Evolutionary conservation across 2,888 invertebrate species (phyloP).

Genomic region (Cetonia aurata): DNA sequence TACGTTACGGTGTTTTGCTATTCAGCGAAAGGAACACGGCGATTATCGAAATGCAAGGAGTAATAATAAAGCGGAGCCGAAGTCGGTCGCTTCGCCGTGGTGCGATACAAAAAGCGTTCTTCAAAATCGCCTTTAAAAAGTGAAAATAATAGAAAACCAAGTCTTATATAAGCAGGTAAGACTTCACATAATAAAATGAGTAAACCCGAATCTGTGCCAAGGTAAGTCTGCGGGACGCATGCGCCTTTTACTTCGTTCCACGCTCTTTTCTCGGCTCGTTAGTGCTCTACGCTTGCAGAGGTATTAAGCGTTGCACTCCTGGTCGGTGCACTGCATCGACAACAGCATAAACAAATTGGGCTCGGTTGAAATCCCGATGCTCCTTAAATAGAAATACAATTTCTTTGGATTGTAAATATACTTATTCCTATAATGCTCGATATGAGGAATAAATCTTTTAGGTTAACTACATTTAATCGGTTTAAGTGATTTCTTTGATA

Average conservation of each 20-base stretch:
- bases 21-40: slow-evolving; percentile 54
- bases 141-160: slow-evolving; percentile 66
- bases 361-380: background rate
- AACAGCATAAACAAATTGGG: background rate
- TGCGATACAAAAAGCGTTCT: slow-evolving; percentile 44
- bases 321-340: background rate
- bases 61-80: slow-evolving; percentile 3
- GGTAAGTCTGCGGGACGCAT: slow-evolving; percentile 62
- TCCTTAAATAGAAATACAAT: too few relatives aligned
- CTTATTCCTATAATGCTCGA: too few relatives aligned
- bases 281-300: background rate
- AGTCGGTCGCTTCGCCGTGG: slow-evolving; percentile 45
- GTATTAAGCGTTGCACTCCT: slow-evolving; percentile 11
- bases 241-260: slow-evolving; percentile 46
- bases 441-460: too few relatives aligned
- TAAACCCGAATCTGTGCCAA: slow-evolving; percentile 65
- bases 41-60: slow-evolving; percentile 6
- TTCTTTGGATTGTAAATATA: too few relatives aligned
- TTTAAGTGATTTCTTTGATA: too few relatives aligned
- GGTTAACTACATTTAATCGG: too few relatives aligned
- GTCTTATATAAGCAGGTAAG: slow-evolving; percentile 64
- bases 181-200: slow-evolving; percentile 64
- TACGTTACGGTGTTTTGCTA: background rate
- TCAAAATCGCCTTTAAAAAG: slow-evolving; percentile 63
- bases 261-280: slow-evolving; percentile 26